Conservation (phyloP, 1,140 invertebrate species). For the Aleiodes sp. region DNA sequence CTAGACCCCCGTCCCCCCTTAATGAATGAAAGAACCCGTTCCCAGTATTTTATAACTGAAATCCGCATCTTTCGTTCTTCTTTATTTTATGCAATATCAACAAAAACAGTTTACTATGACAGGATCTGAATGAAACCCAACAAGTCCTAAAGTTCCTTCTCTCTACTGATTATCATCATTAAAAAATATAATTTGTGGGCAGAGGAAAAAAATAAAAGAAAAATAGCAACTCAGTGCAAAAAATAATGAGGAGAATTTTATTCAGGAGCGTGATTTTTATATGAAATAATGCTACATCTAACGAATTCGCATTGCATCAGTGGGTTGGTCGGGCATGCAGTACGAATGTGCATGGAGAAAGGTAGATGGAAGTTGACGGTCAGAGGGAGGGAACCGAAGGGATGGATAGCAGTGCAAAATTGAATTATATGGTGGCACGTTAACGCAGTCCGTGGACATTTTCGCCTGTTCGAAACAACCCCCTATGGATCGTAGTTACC, state of each 20-base stretch:
- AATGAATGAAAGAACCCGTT: no score
- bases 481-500: background rate
- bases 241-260: background rate
- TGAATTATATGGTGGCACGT: conserved; percentile 35
- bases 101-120: background rate
- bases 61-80: background rate
- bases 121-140: no score
- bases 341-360: conserved; percentile 19
- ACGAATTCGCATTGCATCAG: background rate
- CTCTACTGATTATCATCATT: no score
- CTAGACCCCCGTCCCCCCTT: no score
- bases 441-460: conserved; percentile 32
- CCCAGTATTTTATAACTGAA: background rate
- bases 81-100: background rate
- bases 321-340: background rate
- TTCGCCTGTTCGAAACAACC: conserved; percentile 33
- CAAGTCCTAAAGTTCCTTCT: no score
- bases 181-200: no score
- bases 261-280: background rate
- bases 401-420: conserved; percentile 31
- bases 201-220: no score
- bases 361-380: background rate
- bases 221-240: no score
- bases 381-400: background rate
- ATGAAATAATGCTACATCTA: conserved; percentile 4